These are phyloP conservation scores for Numenius phaeopus DNA, from an alignment of 2,797 vertebrate genomes.

Conservation along the genomic window DNA sequence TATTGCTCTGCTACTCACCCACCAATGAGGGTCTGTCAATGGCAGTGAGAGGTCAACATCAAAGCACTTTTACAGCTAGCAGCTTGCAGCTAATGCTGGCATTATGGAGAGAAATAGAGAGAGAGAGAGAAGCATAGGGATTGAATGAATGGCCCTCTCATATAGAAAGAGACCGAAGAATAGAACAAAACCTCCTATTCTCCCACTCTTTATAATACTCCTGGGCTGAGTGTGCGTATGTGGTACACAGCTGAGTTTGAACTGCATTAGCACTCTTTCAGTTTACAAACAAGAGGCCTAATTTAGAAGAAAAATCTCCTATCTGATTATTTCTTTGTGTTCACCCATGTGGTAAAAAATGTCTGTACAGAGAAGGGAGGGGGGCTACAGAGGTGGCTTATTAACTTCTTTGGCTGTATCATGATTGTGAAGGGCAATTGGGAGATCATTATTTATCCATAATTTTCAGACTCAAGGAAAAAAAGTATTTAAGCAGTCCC, in stretches of 20 bases:
- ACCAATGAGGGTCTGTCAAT: slow-evolving; percentile 89
- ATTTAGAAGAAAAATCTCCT: slow-evolving; percentile 83
- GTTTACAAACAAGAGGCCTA: slow-evolving; percentile 95
- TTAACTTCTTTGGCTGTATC: slow-evolving; percentile 74
- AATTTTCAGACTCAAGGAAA: slow-evolving; percentile 59
- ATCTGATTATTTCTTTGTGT: slow-evolving; percentile 83
- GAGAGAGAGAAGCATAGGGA: slow-evolving; percentile 75
- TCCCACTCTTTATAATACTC: slow-evolving; percentile 82
- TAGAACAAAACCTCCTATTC: slow-evolving; percentile 95
- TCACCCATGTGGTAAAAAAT: slow-evolving; percentile 76
- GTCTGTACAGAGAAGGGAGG: slow-evolving; percentile 60
- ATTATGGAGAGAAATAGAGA: slow-evolving; percentile 90
- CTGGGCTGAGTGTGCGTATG: slow-evolving; percentile 69
- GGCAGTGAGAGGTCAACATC: slow-evolving; percentile 93
- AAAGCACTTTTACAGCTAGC: slow-evolving; percentile 91
- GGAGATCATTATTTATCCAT: slow-evolving; percentile 52
- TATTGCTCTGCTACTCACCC: slow-evolving; percentile 87
- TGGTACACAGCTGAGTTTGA: slow-evolving; percentile 87
- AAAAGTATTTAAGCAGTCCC: not conserved
- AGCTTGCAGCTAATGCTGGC: slow-evolving; percentile 93
- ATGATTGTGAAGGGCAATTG: slow-evolving; percentile 52
- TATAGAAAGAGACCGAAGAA: slow-evolving; percentile 86
- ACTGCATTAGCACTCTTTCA: slow-evolving; percentile 87
- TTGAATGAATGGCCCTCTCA: slow-evolving; percentile 89
- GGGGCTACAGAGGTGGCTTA: slow-evolving; percentile 71